Conservation (phyloP, 1,140 invertebrate genomes). For the Tetragonula clypearis region DNA sequence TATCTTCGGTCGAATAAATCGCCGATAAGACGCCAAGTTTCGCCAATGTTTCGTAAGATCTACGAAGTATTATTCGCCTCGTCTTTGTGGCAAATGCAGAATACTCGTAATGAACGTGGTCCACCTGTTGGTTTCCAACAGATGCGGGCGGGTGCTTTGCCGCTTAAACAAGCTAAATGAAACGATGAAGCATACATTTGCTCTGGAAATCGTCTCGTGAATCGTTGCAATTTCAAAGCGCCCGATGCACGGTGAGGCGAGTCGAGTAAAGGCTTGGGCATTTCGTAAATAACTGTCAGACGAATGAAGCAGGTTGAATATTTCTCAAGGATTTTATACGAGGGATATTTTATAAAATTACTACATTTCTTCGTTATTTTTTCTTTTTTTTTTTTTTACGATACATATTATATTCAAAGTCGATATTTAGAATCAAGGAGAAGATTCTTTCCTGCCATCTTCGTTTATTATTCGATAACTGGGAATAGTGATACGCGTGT, state of each 20-base stretch:
- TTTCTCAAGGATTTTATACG: background rate
- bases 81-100: background rate
- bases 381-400: too few species aligned
- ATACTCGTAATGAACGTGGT: slow-evolving; percentile 10
- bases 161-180: background rate
- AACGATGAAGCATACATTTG: slow-evolving; percentile 2
- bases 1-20: background rate
- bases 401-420: too few species aligned
- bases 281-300: too few species aligned
- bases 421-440: too few species aligned
- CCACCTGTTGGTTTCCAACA: slow-evolving; percentile 39
- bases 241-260: too few species aligned
- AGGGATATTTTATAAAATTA: too few species aligned
- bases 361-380: too few species aligned
- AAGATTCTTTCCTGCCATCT: too few species aligned
- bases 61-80: background rate
- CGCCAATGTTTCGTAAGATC: background rate
- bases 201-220: background rate
- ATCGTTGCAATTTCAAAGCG: background rate
- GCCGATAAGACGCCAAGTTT: background rate
- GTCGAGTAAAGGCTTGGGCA: too few species aligned
- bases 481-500: too few species aligned
- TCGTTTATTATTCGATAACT: too few species aligned
- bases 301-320: background rate
- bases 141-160: background rate